Percentiles rank a stretch among this genome's conserved stretches.
Evolutionary conservation across 2,113 vertebrate species (phyloP).

Genomic region (Perca flavescens): DNA sequence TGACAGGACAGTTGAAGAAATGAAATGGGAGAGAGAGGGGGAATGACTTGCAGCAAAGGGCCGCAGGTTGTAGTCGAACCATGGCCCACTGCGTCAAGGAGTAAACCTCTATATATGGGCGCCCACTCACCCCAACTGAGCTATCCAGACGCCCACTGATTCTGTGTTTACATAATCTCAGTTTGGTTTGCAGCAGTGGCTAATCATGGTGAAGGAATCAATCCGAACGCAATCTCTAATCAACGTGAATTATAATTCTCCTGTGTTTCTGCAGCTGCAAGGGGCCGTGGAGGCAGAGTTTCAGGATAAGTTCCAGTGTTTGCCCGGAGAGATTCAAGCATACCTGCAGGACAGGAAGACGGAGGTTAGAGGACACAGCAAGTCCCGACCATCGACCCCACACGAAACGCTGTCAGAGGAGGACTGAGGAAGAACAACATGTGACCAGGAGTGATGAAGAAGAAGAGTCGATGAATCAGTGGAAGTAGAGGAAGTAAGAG

Average conservation of each 20-base stretch:
- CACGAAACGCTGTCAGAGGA: constrained; percentile 77
- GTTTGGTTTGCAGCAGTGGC: background rate
- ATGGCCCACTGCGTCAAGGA: too few species aligned
- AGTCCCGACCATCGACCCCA: constrained; percentile 69
- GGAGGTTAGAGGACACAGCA: constrained; percentile 70
- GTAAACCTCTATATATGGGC: too few species aligned
- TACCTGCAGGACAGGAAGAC: constrained; percentile 90
- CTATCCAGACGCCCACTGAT: background rate
- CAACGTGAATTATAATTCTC: background rate
- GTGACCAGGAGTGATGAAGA: rapidly evolving
- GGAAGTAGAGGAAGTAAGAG: background rate
- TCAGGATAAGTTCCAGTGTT: constrained; percentile 93
- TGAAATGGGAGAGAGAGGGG: too few species aligned
- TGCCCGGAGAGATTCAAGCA: constrained; percentile 94
- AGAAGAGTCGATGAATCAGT: background rate
- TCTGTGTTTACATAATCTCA: background rate
- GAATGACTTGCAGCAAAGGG: too few species aligned
- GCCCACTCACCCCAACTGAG: too few species aligned
- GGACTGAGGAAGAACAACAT: constrained; percentile 42
- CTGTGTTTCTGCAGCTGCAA: constrained; percentile 86
- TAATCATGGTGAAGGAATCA: background rate
- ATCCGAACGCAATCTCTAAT: background rate
- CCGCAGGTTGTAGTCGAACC: too few species aligned
- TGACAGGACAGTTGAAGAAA: too few species aligned
- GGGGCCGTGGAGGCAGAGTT: constrained; percentile 92